phyloP scores from a whole-genome alignment of 2,797 vertebrate species.

The Dipus sagitta region DNA sequence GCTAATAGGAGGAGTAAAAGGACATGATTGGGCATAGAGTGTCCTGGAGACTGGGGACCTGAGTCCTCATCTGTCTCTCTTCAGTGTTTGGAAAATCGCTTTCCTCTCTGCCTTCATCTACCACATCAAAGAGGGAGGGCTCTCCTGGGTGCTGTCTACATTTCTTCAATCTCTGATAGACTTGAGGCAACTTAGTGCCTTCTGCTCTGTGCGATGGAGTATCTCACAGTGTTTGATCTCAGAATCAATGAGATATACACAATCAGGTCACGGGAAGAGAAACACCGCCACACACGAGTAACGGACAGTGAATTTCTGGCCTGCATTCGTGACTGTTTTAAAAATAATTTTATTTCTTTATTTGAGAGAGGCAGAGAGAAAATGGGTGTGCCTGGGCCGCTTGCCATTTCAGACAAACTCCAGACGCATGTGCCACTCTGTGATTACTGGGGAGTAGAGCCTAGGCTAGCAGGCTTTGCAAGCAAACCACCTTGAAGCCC shows the following conservation, averaged over 20 bases:
- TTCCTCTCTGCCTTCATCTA: neutral
- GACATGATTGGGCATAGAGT: neutral
- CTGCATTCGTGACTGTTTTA: neutral
- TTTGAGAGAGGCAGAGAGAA: no score
- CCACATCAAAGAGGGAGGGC: neutral
- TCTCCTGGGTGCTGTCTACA: neutral
- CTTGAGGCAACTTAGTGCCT: neutral
- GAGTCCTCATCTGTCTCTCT: neutral
- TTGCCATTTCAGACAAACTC: no score
- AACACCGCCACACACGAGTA: neutral
- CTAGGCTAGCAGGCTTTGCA: no score
- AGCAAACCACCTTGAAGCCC: no score
- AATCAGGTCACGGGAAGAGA: slow-evolving; percentile 12
- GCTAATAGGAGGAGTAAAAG: neutral
- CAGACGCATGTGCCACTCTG: no score
- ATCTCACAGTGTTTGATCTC: slow-evolving; percentile 5
- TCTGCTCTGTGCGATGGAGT: neutral
- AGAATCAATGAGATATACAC: neutral
- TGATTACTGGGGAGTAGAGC: no score
- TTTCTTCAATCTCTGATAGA: neutral
- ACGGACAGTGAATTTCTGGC: neutral
- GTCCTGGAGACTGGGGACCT: neutral
- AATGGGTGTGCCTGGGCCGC: no score
- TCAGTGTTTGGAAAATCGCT: neutral
- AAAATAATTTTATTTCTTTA: no score